phyloP scores from a whole-genome alignment of 2,888 invertebrate genomes.

The Theretra japonica region DNA sequence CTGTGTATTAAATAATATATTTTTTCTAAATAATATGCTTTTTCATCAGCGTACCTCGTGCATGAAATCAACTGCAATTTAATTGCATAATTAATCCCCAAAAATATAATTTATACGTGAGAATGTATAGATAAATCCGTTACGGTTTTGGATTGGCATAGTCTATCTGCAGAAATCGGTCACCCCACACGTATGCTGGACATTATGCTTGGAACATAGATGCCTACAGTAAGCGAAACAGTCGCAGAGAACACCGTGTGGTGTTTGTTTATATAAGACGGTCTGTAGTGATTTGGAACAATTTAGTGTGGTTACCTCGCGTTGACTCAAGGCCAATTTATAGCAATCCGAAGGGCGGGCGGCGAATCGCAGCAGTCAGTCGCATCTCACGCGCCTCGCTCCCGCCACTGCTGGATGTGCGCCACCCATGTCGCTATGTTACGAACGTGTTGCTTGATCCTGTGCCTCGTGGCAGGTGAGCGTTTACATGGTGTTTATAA shows the following conservation, averaged over 20 bases:
- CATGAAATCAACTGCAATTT: no score
- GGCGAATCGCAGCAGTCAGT: constrained; percentile 49
- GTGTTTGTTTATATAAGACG: constrained; percentile 21
- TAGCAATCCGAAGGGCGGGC: constrained; percentile 67
- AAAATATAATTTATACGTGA: no score
- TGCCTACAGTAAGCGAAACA: neutral
- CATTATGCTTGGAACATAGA: neutral
- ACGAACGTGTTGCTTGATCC: constrained; percentile 55
- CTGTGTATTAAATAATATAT: no score
- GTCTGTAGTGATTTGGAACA: constrained; percentile 42
- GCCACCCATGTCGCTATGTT: constrained; percentile 51
- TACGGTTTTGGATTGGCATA: neutral
- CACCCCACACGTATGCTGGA: neutral
- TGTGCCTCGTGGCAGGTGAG: constrained; percentile 72
- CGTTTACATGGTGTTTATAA: constrained; percentile 30
- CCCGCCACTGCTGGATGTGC: constrained; percentile 43
- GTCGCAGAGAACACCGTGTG: neutral
- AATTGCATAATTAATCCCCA: no score
- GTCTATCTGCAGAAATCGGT: neutral
- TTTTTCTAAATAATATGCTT: no score
- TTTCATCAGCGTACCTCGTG: no score
- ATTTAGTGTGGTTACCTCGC: constrained; percentile 56
- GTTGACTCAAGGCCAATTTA: constrained; percentile 64
- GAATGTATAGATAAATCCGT: no score
- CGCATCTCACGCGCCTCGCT: constrained; percentile 48